A percentile compares a stretch with the other conserved stretches of the same genome.
Conservation (phyloP, 2,113 vertebrate genomes). For the Apodemus speciosus region DNA sequence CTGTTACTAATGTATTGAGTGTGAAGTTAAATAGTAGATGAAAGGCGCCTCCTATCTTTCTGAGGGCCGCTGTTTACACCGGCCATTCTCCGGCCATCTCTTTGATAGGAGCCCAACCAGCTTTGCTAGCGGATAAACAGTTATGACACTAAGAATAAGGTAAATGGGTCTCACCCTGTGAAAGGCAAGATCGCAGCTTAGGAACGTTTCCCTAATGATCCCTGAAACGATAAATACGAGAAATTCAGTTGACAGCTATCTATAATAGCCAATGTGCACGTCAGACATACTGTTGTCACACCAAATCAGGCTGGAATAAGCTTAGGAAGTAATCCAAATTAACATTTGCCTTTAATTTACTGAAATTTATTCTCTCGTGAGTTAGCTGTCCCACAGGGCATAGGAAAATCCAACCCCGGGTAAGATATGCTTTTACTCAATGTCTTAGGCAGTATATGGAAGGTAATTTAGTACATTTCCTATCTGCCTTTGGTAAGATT, state of each 20-base stretch:
- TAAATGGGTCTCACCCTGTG: background rate
- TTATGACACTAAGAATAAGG: background rate
- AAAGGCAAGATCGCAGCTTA: constrained; percentile 12
- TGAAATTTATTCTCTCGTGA: background rate
- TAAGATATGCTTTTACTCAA: background rate
- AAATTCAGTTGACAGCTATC: background rate
- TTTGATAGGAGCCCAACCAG: background rate
- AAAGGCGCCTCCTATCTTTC: constrained; percentile 29
- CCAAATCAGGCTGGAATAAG: constrained; percentile 30
- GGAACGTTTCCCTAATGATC: background rate
- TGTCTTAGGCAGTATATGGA: constrained; percentile 1
- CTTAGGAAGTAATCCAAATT: constrained; percentile 20
- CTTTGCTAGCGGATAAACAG: background rate
- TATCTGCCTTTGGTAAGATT: constrained; percentile 22
- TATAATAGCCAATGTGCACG: background rate
- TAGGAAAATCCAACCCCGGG: background rate
- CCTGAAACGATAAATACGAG: constrained; percentile 2
- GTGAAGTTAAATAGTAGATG: constrained; percentile 49
- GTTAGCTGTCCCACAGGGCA: background rate
- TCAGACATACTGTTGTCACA: background rate
- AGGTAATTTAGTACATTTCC: constrained; percentile 7
- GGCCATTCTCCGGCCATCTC: constrained; percentile 12
- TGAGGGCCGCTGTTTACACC: constrained; percentile 7
- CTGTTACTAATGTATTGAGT: constrained; percentile 50
- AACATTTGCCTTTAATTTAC: constrained; percentile 41